Evolutionary conservation across 2,113 vertebrate species (phyloP).

Genomic region (Hippolais icterina): DNA sequence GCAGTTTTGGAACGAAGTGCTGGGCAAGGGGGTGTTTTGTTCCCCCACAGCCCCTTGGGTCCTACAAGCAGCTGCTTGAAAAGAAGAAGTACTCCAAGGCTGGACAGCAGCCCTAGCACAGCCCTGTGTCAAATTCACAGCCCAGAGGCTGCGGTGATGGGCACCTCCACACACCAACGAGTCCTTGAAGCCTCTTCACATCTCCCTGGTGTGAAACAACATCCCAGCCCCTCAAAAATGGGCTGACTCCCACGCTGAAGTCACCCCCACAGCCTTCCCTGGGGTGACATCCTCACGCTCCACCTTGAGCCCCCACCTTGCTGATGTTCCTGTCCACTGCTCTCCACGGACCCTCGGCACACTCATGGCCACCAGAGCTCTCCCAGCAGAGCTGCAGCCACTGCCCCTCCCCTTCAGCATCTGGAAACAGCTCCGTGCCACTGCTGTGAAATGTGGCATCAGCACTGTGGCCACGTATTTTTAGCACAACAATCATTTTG

Average conservation of each 20-base stretch:
- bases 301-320: neutral
- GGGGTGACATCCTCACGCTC: accelerated
- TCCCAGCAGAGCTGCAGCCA: neutral
- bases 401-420: neutral
- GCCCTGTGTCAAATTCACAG: accelerated
- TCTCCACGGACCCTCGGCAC: accelerated
- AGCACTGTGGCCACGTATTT: neutral
- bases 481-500: neutral
- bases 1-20: neutral
- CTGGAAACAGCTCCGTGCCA: neutral
- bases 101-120: neutral
- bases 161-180: accelerated
- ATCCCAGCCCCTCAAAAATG: accelerated
- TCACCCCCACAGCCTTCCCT: neutral
- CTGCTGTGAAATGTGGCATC: neutral
- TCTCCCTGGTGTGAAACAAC: accelerated
- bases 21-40: neutral
- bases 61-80: neutral
- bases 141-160: accelerated
- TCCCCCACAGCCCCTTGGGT: neutral
- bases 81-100: neutral
- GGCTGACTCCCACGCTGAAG: neutral
- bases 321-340: accelerated
- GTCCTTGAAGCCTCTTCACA: neutral
- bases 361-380: accelerated